phyloP scores from a whole-genome alignment of 2,113 vertebrate species.

The Pterocles orientalis region DNA sequence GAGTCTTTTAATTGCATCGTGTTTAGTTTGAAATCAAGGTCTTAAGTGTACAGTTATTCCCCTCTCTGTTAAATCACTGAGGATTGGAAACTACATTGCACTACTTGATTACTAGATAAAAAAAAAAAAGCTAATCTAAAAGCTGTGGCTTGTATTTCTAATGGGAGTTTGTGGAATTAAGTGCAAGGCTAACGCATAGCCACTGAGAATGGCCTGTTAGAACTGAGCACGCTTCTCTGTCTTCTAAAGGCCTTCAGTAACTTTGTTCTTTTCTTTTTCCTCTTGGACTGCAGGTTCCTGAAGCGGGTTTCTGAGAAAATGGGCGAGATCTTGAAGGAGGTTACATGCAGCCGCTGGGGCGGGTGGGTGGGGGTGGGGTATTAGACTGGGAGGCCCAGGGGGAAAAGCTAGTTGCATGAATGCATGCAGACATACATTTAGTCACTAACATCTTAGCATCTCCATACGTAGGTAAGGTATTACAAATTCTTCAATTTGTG shows the following conservation, averaged over 20 bases:
- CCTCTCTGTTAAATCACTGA: conserved; percentile 3
- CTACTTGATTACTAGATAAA: neutral
- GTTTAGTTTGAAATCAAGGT: neutral
- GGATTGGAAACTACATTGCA: neutral
- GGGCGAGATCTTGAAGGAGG: conserved; percentile 96
- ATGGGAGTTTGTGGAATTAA: conserved; percentile 22
- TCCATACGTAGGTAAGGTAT: conserved; percentile 75
- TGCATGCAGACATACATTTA: conserved; percentile 88
- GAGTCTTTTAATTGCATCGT: neutral
- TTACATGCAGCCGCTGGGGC: conserved; percentile 89
- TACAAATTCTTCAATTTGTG: conserved; percentile 67
- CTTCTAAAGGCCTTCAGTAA: conserved; percentile 83
- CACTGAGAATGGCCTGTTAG: conserved; percentile 65
- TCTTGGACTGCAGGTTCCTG: conserved; percentile 99
- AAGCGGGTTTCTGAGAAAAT: conserved; percentile 98
- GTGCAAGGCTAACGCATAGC: conserved; percentile 28
- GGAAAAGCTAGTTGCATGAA: conserved; percentile 88
- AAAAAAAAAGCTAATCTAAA: neutral
- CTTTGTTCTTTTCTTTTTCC: conserved; percentile 87
- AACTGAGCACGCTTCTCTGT: conserved; percentile 68
- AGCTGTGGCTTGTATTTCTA: neutral
- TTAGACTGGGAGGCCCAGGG: conserved; percentile 74
- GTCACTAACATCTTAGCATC: conserved; percentile 86
- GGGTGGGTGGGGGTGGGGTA: conserved; percentile 41
- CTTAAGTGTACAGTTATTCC: neutral